phyloP scores from a whole-genome alignment of 2,113 vertebrate species.

The Ctenodactylus gundi region DNA sequence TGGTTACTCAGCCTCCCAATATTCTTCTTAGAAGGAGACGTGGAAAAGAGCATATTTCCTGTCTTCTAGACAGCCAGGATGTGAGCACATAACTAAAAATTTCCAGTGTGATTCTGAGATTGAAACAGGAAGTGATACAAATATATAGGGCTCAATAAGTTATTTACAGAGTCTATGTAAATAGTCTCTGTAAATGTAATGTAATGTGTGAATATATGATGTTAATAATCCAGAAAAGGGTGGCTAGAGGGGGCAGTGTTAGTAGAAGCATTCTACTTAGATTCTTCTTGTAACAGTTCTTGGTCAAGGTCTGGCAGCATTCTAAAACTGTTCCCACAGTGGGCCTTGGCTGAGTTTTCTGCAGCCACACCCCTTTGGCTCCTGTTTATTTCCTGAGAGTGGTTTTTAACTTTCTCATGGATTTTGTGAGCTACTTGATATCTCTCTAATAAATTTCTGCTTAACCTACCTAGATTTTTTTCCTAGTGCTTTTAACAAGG shows the following conservation, averaged over 20 bases:
- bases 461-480: conserved; percentile 2
- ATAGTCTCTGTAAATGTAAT: too few species aligned
- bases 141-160: background rate
- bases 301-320: background rate
- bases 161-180: too few species aligned
- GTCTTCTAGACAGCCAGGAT: background rate
- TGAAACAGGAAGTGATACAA: background rate
- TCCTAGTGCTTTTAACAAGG: background rate
- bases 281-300: background rate
- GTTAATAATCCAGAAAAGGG: background rate
- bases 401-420: background rate
- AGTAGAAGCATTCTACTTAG: background rate
- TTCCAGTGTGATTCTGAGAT: background rate
- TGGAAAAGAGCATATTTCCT: background rate
- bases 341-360: background rate
- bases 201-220: too few species aligned
- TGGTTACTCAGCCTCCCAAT: background rate
- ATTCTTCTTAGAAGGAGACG: background rate
- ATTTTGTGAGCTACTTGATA: conserved; percentile 12
- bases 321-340: background rate
- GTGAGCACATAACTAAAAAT: background rate
- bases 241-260: background rate
- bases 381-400: background rate
- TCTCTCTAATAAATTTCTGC: background rate
- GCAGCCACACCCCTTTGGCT: background rate